Percentiles rank a stretch among this genome's conserved stretches.
Evolutionary conservation across 2,797 vertebrate genomes (phyloP).

Genomic region (Coendou prehensilis): DNA sequence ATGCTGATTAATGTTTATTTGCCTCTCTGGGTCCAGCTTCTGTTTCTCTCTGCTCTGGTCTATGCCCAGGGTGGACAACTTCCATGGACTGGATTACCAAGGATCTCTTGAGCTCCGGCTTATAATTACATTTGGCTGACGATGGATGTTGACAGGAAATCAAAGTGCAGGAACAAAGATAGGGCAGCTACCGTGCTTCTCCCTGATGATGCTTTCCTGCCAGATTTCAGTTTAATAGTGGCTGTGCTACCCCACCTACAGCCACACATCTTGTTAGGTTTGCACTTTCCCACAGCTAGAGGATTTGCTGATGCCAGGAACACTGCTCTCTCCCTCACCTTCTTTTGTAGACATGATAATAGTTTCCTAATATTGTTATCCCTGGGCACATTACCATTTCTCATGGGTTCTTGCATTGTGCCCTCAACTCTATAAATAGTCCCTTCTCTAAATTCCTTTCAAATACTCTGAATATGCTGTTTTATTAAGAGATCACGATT

Average conservation of each 20-base stretch:
- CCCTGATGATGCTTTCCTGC: neutral
- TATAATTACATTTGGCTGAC: neutral
- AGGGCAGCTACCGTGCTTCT: neutral
- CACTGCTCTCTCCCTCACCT: neutral
- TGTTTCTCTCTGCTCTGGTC: neutral
- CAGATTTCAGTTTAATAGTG: neutral
- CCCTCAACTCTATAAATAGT: conserved; percentile 25
- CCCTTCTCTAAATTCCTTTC: conserved; percentile 39
- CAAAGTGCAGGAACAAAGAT: neutral
- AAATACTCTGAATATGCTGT: conserved; percentile 36
- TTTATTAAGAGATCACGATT: conserved; percentile 25
- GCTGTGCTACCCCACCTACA: neutral
- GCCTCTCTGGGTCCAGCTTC: neutral
- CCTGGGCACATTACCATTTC: neutral
- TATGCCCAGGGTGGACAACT: neutral
- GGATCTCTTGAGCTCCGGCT: neutral
- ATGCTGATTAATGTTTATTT: neutral
- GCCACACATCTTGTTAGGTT: neutral
- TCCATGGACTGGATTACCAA: neutral
- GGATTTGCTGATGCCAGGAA: neutral
- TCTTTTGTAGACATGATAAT: neutral
- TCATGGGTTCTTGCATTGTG: conserved; percentile 23
- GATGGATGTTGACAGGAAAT: neutral
- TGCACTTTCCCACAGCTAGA: neutral
- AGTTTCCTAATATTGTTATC: conserved; percentile 36